Conservation (phyloP, 2,888 invertebrate genomes). For the Labia minor region DNA sequence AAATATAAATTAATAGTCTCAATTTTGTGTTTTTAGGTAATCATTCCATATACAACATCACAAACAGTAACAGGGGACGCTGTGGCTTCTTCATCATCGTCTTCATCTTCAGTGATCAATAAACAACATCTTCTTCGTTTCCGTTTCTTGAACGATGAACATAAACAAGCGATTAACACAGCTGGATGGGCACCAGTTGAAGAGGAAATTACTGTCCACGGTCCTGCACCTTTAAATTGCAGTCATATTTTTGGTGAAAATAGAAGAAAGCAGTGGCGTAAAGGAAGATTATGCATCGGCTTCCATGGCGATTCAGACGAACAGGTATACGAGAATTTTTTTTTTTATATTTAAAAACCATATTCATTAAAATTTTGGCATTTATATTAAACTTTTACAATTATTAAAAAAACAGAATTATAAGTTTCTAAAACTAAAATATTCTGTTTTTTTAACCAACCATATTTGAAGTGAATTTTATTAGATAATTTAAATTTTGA, state of each 20-base stretch:
- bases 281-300: neutral
- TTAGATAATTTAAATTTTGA: too few relatives aligned
- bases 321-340: slow-evolving; percentile 33
- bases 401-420: too few relatives aligned
- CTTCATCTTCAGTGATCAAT: slow-evolving; percentile 23
- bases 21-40: slow-evolving; percentile 69
- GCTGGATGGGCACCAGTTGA: slow-evolving; percentile 32
- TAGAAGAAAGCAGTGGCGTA: neutral
- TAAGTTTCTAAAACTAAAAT: too few relatives aligned
- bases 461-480: too few relatives aligned
- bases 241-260: slow-evolving; percentile 15
- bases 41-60: slow-evolving; percentile 65
- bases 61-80: slow-evolving; percentile 38
- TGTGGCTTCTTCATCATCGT: slow-evolving; percentile 33
- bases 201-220: slow-evolving; percentile 37
- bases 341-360: too few relatives aligned
- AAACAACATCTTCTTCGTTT: neutral
- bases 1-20: too few relatives aligned
- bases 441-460: too few relatives aligned
- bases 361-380: too few relatives aligned
- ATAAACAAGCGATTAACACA: slow-evolving; percentile 27
- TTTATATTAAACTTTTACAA: too few relatives aligned
- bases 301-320: slow-evolving; percentile 28
- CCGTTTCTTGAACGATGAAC: neutral
- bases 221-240: slow-evolving; percentile 33